Conservation (phyloP, 2,797 vertebrate species). For the Oreochromis grahami region DNA sequence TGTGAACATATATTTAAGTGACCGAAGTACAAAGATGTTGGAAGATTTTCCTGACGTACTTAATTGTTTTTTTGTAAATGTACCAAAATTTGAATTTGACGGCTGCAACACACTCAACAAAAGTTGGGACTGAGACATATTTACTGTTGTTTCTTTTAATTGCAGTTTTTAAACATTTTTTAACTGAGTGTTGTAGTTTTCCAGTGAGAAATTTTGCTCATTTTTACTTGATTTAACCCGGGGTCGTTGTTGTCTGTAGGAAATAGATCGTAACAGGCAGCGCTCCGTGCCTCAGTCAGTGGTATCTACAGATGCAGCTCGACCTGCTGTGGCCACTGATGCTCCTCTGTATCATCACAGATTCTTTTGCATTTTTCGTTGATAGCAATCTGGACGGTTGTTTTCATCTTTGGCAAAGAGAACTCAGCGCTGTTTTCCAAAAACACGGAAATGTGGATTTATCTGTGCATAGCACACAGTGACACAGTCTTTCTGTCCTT, state of each 20-base stretch:
- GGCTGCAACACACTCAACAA: background rate
- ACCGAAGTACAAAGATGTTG: background rate
- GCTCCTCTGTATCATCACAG: background rate
- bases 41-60: background rate
- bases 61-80: background rate
- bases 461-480: background rate
- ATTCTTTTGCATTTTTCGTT: background rate
- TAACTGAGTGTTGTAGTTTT: background rate
- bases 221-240: background rate
- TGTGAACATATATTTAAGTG: background rate
- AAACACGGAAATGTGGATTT: background rate
- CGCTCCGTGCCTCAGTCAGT: background rate
- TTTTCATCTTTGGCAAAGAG: background rate
- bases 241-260: background rate
- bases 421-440: background rate
- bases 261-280: background rate
- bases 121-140: background rate
- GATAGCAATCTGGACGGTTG: background rate
- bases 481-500: background rate
- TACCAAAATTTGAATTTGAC: background rate
- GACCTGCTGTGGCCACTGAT: background rate
- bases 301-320: background rate
- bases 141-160: background rate
- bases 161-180: accelerated
- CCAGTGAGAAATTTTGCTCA: background rate